Percentiles rank a stretch among this genome's conserved stretches.
These are phyloP conservation scores for Caretta caretta DNA, from an alignment of 2,113 vertebrate species.

Conservation along the genomic window DNA sequence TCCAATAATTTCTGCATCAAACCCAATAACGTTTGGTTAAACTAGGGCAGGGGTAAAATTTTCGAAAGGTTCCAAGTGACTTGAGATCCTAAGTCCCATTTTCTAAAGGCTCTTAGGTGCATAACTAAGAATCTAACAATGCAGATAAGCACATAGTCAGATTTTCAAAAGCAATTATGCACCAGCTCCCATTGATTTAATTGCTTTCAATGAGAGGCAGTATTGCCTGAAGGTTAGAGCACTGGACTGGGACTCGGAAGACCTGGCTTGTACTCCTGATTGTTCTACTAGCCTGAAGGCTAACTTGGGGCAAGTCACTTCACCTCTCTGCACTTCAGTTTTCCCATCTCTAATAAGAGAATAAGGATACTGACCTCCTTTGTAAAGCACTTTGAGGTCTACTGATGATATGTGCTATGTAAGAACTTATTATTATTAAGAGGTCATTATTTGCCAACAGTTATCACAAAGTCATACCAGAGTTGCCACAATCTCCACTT, in stretches of 20 bases:
- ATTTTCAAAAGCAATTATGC: neutral
- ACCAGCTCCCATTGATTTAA: neutral
- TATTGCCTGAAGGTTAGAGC: neutral
- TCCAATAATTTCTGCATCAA: neutral
- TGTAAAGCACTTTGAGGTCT: neutral
- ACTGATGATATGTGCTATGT: neutral
- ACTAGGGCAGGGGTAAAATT: neutral
- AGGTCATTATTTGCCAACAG: neutral
- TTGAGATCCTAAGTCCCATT: neutral
- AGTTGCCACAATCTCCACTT: neutral
- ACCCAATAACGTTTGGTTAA: neutral
- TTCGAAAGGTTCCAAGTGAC: neutral
- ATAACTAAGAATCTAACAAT: too few relatives aligned
- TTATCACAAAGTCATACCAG: neutral
- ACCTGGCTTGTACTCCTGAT: neutral
- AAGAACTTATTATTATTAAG: neutral
- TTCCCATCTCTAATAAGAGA: neutral
- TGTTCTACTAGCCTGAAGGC: neutral
- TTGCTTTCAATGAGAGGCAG: neutral
- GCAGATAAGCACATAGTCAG: neutral
- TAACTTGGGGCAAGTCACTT: neutral
- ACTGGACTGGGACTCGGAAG: neutral
- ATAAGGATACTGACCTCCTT: neutral
- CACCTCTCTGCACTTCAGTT: neutral
- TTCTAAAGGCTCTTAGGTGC: too few relatives aligned